Conservation (phyloP, 2,113 vertebrate species). For the Ameiurus melas region DNA sequence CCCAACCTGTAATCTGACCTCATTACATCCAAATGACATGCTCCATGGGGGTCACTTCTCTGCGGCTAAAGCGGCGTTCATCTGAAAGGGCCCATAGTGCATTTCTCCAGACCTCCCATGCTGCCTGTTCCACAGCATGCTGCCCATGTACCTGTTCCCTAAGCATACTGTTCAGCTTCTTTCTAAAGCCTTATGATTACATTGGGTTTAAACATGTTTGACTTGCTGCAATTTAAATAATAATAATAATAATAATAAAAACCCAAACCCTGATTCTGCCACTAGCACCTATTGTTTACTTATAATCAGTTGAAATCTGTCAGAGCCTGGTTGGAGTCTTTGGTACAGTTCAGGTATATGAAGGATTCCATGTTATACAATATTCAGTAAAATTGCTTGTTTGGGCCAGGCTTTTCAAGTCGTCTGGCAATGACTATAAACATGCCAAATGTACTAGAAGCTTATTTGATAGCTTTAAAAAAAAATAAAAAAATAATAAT, state of each 20-base stretch:
- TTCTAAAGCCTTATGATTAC: slow-evolving; percentile 55
- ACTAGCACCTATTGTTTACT: neutral
- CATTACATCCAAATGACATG: slow-evolving; percentile 78
- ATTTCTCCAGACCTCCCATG: slow-evolving; percentile 58
- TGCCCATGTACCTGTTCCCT: slow-evolving; percentile 45
- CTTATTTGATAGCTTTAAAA: neutral
- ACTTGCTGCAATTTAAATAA: slow-evolving; percentile 20
- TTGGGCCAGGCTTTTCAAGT: neutral
- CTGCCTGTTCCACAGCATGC: slow-evolving; percentile 60
- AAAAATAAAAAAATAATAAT: no score
- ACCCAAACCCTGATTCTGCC: neutral
- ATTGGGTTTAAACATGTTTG: slow-evolving; percentile 32
- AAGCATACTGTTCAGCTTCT: slow-evolving; percentile 53
- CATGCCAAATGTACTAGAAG: neutral
- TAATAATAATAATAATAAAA: no score
- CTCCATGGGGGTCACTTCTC: slow-evolving; percentile 69
- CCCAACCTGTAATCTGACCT: slow-evolving; percentile 80
- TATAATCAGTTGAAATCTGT: neutral
- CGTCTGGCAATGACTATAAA: slow-evolving; percentile 26
- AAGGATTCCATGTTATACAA: neutral
- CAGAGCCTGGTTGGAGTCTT: neutral
- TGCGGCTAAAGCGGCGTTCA: slow-evolving; percentile 64
- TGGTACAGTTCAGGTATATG: neutral
- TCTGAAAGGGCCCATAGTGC: slow-evolving; percentile 52
- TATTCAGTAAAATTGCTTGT: neutral